phyloP scores from a whole-genome alignment of 1,140 invertebrate species.

The Campoletis sonorensis region DNA sequence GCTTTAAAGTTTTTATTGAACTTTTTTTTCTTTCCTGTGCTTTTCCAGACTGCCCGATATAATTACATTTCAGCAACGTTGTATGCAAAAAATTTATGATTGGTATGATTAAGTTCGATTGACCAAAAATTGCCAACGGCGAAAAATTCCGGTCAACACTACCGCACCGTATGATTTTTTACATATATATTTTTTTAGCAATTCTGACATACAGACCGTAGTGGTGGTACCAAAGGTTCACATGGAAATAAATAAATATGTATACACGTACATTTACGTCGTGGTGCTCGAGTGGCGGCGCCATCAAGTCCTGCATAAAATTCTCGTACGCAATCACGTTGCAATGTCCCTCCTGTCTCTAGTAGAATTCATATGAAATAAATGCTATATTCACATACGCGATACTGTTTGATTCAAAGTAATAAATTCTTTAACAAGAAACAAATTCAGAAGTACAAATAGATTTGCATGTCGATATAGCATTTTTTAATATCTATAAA shows the following conservation, averaged over 20 bases:
- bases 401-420: background rate
- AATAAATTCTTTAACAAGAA: too few species aligned
- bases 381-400: background rate
- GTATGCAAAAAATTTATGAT: background rate
- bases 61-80: too few species aligned
- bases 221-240: background rate
- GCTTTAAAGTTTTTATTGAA: too few species aligned
- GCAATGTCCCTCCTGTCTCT: slow-evolving; percentile 4
- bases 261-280: background rate
- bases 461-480: too few species aligned
- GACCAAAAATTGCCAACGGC: slow-evolving; percentile 3
- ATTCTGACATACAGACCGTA: background rate
- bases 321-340: background rate
- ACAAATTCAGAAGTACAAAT: too few species aligned
- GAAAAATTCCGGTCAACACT: background rate
- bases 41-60: too few species aligned
- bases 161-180: background rate
- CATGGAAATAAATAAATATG: background rate
- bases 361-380: background rate
- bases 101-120: background rate
- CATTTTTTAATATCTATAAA: too few species aligned
- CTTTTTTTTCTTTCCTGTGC: too few species aligned
- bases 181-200: background rate
- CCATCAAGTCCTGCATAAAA: background rate
- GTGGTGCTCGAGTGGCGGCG: background rate